phyloP scores from a whole-genome alignment of 2,888 invertebrate genomes.

The Pterostichus madidus region DNA sequence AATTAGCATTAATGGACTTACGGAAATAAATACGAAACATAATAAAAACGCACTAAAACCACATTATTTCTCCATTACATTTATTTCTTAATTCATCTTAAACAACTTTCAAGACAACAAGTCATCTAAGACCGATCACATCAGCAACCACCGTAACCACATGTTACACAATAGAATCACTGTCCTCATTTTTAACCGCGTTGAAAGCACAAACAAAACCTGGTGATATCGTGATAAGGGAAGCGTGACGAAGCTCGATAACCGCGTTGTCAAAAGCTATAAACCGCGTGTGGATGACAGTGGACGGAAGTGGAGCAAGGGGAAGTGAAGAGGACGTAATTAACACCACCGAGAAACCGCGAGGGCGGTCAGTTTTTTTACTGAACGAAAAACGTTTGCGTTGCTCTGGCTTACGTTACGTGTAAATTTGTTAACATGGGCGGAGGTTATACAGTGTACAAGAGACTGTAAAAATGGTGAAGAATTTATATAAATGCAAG shows the following conservation, averaged over 20 bases:
- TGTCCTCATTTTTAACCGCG: no score
- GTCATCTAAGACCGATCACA: no score
- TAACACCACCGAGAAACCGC: slow-evolving; percentile 1
- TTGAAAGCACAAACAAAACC: no score
- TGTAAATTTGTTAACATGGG: no score
- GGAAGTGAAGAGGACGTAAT: not conserved
- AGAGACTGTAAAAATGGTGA: no score
- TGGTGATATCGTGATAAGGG: slow-evolving; percentile 4
- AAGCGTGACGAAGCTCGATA: slow-evolving; percentile 9
- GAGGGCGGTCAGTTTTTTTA: slow-evolving; percentile 1
- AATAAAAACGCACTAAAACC: not conserved
- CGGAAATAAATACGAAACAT: no score
- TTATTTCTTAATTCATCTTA: not conserved
- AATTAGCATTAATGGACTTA: no score
- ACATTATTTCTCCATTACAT: not conserved
- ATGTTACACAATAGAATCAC: not conserved
- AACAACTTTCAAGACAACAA: no score
- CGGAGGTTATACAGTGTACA: no score
- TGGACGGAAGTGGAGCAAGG: not conserved
- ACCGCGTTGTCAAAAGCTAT: slow-evolving; percentile 17
- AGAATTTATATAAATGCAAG: no score
- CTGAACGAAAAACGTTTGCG: slow-evolving; percentile 1
- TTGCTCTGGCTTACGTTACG: not conserved
- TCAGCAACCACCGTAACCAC: not conserved
- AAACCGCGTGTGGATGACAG: not conserved